Evolutionary conservation across 2,797 vertebrate genomes (phyloP).

Genomic region (Anguilla marmorata): DNA sequence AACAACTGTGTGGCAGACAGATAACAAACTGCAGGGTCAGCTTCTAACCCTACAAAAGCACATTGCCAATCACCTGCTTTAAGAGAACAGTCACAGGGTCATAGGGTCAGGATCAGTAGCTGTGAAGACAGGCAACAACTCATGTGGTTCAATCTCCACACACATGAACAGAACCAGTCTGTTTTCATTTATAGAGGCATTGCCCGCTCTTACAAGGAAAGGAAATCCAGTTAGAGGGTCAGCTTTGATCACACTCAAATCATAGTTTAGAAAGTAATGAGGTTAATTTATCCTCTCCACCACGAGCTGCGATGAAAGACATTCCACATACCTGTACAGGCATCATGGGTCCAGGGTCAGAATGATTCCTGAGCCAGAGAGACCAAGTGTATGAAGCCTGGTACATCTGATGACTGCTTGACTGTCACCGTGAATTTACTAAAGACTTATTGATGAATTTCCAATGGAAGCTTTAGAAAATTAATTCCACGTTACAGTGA

Average conservation of each 20-base stretch:
- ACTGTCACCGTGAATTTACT: neutral
- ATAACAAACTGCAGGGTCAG: neutral
- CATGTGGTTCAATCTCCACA: neutral
- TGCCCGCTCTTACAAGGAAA: neutral
- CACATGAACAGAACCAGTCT: neutral
- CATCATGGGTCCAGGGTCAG: neutral
- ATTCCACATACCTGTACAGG: neutral
- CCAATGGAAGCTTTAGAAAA: neutral
- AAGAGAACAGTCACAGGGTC: neutral
- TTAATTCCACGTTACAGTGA: neutral
- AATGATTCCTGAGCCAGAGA: neutral
- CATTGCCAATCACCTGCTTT: neutral
- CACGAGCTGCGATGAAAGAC: neutral
- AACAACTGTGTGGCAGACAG: constrained; percentile 39
- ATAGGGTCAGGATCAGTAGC: constrained; percentile 46
- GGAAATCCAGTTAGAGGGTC: neutral
- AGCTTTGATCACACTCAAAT: neutral
- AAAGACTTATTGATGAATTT: neutral
- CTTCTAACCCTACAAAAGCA: neutral
- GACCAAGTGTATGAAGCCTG: neutral
- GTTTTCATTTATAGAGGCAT: neutral
- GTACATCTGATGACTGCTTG: neutral
- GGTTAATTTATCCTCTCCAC: neutral
- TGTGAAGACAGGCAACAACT: constrained; percentile 38
- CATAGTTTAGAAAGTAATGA: neutral